Evolutionary conservation across 2,888 invertebrate genomes (phyloP).

Genomic region (Pterostichus madidus): DNA sequence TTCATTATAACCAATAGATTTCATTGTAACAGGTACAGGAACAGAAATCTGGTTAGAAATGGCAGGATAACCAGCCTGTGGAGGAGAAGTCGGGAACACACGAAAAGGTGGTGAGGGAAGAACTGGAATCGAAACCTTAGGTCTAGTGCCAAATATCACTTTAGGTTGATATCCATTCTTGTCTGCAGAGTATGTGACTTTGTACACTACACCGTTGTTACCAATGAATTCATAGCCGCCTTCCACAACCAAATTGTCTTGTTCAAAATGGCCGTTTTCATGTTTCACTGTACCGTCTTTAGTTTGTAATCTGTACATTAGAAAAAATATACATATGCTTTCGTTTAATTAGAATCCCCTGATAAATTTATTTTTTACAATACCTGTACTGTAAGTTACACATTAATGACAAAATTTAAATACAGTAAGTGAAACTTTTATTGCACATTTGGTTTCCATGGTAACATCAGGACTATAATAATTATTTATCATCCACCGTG

Average conservation of each 20-base stretch:
- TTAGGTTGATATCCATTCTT: not conserved
- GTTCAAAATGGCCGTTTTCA: not conserved
- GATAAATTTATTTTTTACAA: too few species aligned
- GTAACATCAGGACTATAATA: too few species aligned
- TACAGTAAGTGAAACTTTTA: too few species aligned
- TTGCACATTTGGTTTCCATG: too few species aligned
- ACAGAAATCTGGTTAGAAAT: too few species aligned
- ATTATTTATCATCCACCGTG: too few species aligned
- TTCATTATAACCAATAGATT: not conserved
- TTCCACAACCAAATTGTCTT: not conserved
- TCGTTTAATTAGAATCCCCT: too few species aligned
- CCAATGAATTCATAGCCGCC: conserved; percentile 2
- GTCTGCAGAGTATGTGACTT: not conserved
- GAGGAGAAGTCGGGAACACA: not conserved
- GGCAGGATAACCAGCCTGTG: too few species aligned
- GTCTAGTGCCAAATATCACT: not conserved
- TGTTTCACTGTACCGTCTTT: not conserved
- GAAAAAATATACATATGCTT: too few species aligned
- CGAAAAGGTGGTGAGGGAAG: too few species aligned
- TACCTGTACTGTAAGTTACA: too few species aligned
- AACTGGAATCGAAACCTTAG: not conserved
- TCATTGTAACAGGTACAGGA: not conserved
- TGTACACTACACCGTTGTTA: not conserved
- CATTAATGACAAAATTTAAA: too few species aligned
- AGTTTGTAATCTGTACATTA: not conserved